Percentiles rank a stretch among this genome's conserved stretches.
These are phyloP conservation scores for Bombus difficillimus DNA, from an alignment of 1,140 invertebrate species.

Conservation along the genomic window DNA sequence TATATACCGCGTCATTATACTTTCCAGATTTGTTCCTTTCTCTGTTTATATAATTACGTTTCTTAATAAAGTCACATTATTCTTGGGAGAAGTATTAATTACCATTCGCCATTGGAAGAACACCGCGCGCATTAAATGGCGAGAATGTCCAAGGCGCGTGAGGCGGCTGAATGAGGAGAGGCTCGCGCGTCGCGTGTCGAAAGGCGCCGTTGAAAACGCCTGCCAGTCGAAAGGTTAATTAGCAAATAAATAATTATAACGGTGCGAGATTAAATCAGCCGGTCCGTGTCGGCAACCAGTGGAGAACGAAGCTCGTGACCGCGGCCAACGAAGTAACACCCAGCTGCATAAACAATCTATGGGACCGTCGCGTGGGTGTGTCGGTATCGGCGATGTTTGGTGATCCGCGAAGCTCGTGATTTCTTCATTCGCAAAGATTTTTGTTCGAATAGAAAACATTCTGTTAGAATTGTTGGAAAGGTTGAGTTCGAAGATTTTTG, in stretches of 20 bases:
- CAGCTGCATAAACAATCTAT: constrained; percentile 52
- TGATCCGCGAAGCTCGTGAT: constrained; percentile 38
- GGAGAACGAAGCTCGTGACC: constrained; percentile 23
- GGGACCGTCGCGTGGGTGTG: constrained; percentile 57
- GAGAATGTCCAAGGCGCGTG: neutral
- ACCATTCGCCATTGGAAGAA: neutral
- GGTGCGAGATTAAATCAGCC: constrained; percentile 55
- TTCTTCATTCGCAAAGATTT: neutral
- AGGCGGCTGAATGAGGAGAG: constrained; percentile 11
- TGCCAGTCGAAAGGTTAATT: constrained; percentile 51
- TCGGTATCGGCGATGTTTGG: constrained; percentile 40
- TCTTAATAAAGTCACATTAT: neutral
- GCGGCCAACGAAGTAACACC: constrained; percentile 7
- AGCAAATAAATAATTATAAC: constrained; percentile 57
- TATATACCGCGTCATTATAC: too few relatives aligned
- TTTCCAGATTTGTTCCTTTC: neutral
- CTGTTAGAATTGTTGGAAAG: neutral
- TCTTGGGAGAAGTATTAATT: neutral
- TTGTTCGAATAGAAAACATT: neutral
- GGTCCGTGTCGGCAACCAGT: constrained; percentile 29
- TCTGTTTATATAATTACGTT: neutral
- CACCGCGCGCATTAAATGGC: neutral
- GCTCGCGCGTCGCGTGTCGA: constrained; percentile 32
- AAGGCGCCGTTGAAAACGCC: constrained; percentile 46
- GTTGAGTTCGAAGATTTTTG: neutral